Base-by-base conservation (phyloP, 2,113 vertebrate genomes). In the Sprattus sprattus region DNA sequence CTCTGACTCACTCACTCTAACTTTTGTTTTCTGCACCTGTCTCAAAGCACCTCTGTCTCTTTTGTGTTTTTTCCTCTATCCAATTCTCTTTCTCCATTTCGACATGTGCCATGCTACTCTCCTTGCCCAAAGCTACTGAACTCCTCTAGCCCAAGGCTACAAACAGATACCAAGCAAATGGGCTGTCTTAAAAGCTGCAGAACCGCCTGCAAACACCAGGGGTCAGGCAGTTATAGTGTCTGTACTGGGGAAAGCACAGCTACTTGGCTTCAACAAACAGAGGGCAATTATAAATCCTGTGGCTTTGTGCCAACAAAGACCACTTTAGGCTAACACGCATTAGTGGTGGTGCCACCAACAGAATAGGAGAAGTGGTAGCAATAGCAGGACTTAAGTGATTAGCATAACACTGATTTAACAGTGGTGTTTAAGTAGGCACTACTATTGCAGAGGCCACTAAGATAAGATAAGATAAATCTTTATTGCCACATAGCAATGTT, bases 171-270 rank as follows among this genome's bases (percentile, higher is more conserved):
- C 47, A 49, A 49, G 47, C 47, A 20, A 60, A 60, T 4, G 0
- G 39, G 39, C 2, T 39, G 39, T 39, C 18, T 18, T 18, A 54
- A 18, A 54, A 54, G 16, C 52, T 54, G 52, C 52, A 54, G 52
- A 3, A 54, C 52, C 52, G 4, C 52, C 52, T 54, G 52, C 16
- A 54, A 16, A 54, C 85, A 71, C 45, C 81, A 87, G 81, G 85
- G 83, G 81, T 84, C 88, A 86, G 75, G 18, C 4, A 46, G 57
- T 47, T 45, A 2, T 82, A 64, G 44, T 81, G 28, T 28, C 4
- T 81, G 47, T 71, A 67, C 44, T 75, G n/a, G 16, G 52, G 16
- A 15, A 54, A 5, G 54, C 18, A 60, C 9, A 2, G 54, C 22
- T 22, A 60, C 18, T 60, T n/a, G 54, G 54, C 54, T 60, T 60